Base-by-base conservation (phyloP, 2,113 vertebrate genomes). In the Suncus etruscus region DNA sequence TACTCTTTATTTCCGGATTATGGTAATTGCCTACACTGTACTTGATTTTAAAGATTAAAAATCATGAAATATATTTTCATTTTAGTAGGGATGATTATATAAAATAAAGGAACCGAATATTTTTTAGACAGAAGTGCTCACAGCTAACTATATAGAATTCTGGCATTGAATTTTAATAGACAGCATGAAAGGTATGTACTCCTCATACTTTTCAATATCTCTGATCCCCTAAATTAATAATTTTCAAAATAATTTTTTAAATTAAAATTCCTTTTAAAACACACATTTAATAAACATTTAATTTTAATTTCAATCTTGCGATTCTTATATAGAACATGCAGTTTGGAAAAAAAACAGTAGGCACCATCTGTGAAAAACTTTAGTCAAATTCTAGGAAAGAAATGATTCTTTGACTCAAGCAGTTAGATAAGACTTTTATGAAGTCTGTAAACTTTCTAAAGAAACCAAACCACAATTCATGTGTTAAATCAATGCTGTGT, bases 51-150 rank as follows among this genome's bases (percentile, higher is more conserved):
- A 72, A 29, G 10, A 58, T 12, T 22, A 14, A 8, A 86, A 24
- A 76, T 75, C 18, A 75, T 24, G 10, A 69, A 68, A 80, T 20
- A n/a, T 72, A 18, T 45, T 1, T 29, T 2, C 39, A 39, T 76
- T 2, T 1, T 11, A 48, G 1, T 70, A 31, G 63, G 58, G 16
- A 14, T 7, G 29, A 72, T 54, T 6, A 82, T n/a, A 48, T 45
- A 6, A 92, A 86, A 90, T 8, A 14, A 87, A 24, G 74, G 14
- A 50, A 48, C 3, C 3, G 27, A n/a, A n/a, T n/a, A n/a, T 66
- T 79, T 79, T 25, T 89, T 85, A 50, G 63, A 75, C 7, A 51
- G 24, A 92, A 75, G 66, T 73, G 66, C 39, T 73, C n/a, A n/a
- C 16, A 14, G 54, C 14, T 58, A 3, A 20, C 16, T 18, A 58